Conservation (phyloP, 2,797 vertebrate genomes). For the Rhinichthys osculus region DNA sequence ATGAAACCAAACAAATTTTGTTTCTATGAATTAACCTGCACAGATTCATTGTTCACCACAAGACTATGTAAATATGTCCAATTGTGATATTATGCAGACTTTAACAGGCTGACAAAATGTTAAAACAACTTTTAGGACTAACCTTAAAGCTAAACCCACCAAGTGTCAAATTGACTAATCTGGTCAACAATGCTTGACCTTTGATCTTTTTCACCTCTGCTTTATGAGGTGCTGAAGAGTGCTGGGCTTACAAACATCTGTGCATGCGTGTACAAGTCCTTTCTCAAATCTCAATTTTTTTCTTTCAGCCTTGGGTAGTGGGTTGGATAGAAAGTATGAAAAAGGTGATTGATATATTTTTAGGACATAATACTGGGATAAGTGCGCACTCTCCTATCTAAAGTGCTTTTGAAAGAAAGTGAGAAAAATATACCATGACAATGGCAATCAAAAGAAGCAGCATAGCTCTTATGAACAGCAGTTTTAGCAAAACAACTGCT, state of each 20-base stretch:
- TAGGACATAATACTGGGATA: neutral
- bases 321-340: neutral
- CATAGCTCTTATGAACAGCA: neutral
- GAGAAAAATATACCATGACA: neutral
- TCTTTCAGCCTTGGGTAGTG: neutral
- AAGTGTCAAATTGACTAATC: neutral
- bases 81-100: neutral
- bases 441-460: neutral
- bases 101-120: neutral
- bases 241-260: neutral
- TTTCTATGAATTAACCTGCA: neutral
- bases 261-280: neutral
- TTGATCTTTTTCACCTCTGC: slow-evolving; percentile 1
- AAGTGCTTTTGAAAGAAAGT: neutral
- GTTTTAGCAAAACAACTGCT: neutral
- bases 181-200: slow-evolving; percentile 11
- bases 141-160: neutral
- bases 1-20: neutral
- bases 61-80: neutral
- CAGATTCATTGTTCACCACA: neutral
- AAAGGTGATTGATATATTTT: neutral
- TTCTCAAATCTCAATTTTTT: neutral
- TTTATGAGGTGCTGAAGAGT: neutral
- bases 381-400: neutral
- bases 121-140: neutral